Evolutionary conservation across 2,797 vertebrate species (phyloP), one percentile per base, ranked within the genome.

Genomic region (Melanotaenia maccullochi): DNA sequence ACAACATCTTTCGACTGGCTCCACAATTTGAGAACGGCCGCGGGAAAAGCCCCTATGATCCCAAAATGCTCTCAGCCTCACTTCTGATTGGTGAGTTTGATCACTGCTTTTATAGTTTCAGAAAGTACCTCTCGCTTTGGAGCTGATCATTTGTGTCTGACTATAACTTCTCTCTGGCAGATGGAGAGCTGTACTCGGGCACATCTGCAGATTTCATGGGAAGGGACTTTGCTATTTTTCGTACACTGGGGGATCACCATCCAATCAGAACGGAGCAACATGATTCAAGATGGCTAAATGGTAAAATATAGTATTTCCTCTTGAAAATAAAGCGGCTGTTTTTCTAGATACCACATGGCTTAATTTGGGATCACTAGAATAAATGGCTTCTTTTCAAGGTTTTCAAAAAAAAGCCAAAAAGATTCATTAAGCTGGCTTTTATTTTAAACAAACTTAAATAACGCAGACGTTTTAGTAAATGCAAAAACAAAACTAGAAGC

Each of bases 191-290:
- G 78, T 98, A 98, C 85, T 97, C 97, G 24, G 97, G 97, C 84
- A 98, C 97, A 35, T 97, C 97, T 8, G 97, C 97, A 55, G 97
- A 98, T 89, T 98, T 98, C 93, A 98, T 98, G 97, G 97, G 97
- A 84, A 93, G 97, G 84, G 97, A 98, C 86, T 98, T 98, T 79
- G 97, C 97, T 67, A 98, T 98, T 92, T 98, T 98, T 92, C 95
- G 97, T 78, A 98, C 97, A 18, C 93, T 98, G 73, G 97, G 97
- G 60, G 95, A 96, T 71, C 96, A 98, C 77, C 97, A 98, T 90
- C 97, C 97, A 75, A 97, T 98, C 93, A 95, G 97, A 84, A 98
- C 97, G 0, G 97, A 98, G 89, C 97, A 98, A 88, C 97, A 98
- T 3, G 97, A 98, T 81, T 98, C 97, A 79, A 94, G 97, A 88